Percentiles rank a stretch among this genome's conserved stretches.
These are phyloP conservation scores for Lucifuga dentata DNA, from an alignment of 2,113 vertebrate species.

Conservation along the genomic window DNA sequence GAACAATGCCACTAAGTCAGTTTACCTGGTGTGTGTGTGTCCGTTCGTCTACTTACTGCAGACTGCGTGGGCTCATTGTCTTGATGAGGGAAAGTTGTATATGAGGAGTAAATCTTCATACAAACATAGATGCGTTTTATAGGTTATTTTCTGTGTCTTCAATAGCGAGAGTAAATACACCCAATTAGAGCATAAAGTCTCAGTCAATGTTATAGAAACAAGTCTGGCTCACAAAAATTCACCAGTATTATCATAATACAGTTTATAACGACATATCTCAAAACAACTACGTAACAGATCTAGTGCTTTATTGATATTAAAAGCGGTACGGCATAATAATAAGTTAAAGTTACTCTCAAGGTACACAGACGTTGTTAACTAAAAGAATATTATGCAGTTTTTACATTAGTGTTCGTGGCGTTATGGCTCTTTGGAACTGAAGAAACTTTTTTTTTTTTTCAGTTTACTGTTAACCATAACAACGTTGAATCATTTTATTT, in stretches of 20 bases:
- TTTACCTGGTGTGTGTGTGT: neutral
- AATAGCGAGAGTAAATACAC: neutral
- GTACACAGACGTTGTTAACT: too few relatives aligned
- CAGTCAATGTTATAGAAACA: conserved; percentile 4
- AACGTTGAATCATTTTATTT: neutral
- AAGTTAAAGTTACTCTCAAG: too few relatives aligned
- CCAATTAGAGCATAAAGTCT: neutral
- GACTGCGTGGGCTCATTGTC: too few relatives aligned
- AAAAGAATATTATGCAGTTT: neutral
- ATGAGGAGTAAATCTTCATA: neutral
- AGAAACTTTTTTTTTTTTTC: too few relatives aligned
- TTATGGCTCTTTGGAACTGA: too few relatives aligned
- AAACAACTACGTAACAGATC: conserved; percentile 7
- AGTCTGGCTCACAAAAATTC: neutral
- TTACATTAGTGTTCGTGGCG: neutral
- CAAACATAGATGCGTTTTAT: neutral
- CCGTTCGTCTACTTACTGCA: neutral
- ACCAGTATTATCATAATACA: neutral
- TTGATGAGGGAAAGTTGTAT: conserved; percentile 9
- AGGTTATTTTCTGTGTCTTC: neutral
- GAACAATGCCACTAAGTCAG: conserved; percentile 3
- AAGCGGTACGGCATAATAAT: conserved; percentile 1
- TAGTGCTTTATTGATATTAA: conserved; percentile 16
- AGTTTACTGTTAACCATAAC: too few relatives aligned
- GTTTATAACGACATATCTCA: conserved; percentile 4